Conservation (phyloP, 1,140 invertebrate species). For the Proctacanthus coquilletti region DNA sequence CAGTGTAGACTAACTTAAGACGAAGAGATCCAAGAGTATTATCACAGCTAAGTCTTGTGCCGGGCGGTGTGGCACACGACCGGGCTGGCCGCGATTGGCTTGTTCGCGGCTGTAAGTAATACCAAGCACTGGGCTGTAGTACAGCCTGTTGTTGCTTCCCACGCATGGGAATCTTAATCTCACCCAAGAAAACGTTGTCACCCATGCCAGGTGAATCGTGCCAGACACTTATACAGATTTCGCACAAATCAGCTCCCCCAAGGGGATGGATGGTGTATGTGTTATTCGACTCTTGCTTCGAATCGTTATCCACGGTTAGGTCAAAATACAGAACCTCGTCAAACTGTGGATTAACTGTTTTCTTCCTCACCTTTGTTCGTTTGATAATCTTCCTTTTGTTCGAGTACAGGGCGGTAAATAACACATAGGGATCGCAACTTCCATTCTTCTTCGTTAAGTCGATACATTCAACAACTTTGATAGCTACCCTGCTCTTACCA, state of each 20-base stretch:
- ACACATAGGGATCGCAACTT: slow-evolving; percentile 77
- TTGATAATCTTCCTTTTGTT: slow-evolving; percentile 68
- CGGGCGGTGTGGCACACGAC: slow-evolving; percentile 48
- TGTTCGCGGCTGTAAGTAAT: slow-evolving; percentile 64
- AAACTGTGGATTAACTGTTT: slow-evolving; percentile 75
- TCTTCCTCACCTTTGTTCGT: slow-evolving; percentile 74
- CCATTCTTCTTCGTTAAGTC: slow-evolving; percentile 80
- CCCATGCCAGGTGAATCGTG: slow-evolving; percentile 64
- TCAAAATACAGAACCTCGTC: slow-evolving; percentile 80
- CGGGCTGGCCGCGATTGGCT: slow-evolving; percentile 41
- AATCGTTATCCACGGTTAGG: slow-evolving; percentile 45
- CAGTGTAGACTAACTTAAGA: slow-evolving; percentile 72
- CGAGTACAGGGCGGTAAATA: slow-evolving; percentile 60
- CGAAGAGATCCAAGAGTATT: slow-evolving; percentile 62
- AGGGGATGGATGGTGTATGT: slow-evolving; percentile 36
- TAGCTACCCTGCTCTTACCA: slow-evolving; percentile 22
- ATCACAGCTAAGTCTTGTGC: slow-evolving; percentile 41
- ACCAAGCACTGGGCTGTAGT: slow-evolving; percentile 47
- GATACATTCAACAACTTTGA: slow-evolving; percentile 63
- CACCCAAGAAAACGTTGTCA: slow-evolving; percentile 68
- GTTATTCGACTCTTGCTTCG: slow-evolving; percentile 33
- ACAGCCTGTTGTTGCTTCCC: slow-evolving; percentile 47
- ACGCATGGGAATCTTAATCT: slow-evolving; percentile 60
- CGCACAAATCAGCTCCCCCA: slow-evolving; percentile 44
- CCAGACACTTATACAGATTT: slow-evolving; percentile 66